Conservation (phyloP, 2,797 vertebrate species). For the Philypnodon macrostomus region DNA sequence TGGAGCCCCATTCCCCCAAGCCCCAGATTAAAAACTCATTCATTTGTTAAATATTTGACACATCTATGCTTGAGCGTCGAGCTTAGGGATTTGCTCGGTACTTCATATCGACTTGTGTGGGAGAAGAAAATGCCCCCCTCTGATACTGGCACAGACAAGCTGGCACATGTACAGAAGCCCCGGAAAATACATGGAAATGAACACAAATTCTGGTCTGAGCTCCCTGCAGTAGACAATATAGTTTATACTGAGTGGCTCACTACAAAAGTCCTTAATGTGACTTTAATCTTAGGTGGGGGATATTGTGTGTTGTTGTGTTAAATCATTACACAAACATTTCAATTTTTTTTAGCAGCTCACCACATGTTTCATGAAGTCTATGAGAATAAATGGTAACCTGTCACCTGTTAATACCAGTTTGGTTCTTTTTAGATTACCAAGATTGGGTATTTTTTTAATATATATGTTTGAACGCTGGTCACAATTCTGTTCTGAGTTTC, state of each 20-base stretch:
- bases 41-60: conserved; percentile 83
- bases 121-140: conserved; percentile 66
- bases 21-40: conserved; percentile 81
- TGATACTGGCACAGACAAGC: conserved; percentile 66
- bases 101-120: conserved; percentile 76
- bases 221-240: conserved; percentile 28
- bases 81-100: conserved; percentile 69
- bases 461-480: too few species aligned
- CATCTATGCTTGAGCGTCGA: conserved; percentile 74
- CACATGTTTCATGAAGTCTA: too few species aligned
- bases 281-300: conserved; percentile 36
- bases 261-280: conserved; percentile 26
- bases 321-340: too few species aligned
- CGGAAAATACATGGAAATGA: conserved; percentile 48
- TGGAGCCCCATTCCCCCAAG: conserved; percentile 75
- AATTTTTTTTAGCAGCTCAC: too few species aligned
- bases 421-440: too few species aligned
- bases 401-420: too few species aligned
- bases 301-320: too few species aligned
- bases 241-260: conserved; percentile 29
- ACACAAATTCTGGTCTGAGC: conserved; percentile 32
- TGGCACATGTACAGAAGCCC: conserved; percentile 63
- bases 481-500: too few species aligned
- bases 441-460: too few species aligned
- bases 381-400: too few species aligned